phyloP scores from a whole-genome alignment of 2,888 invertebrate genomes.

The Eristalinus sepulchralis region DNA sequence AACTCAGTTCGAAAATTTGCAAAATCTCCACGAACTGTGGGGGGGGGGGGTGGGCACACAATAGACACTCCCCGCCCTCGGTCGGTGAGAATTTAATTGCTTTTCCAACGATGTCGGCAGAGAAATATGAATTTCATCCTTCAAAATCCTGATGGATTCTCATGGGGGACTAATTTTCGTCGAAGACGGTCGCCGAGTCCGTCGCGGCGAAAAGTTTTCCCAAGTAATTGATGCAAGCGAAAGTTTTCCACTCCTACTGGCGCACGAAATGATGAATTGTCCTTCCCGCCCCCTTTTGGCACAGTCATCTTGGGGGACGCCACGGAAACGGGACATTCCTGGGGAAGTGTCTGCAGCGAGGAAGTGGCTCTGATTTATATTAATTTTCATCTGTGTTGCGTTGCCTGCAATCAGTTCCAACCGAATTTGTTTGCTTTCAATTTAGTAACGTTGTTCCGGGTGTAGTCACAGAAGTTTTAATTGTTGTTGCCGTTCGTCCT shows the following conservation, averaged over 20 bases:
- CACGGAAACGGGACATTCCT: constrained; percentile 32
- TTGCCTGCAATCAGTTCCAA: constrained; percentile 60
- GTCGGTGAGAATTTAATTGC: constrained; percentile 55
- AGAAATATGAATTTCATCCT: constrained; percentile 67
- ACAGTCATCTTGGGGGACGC: constrained; percentile 17
- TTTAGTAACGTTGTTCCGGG: constrained; percentile 51
- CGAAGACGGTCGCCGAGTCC: constrained; percentile 18
- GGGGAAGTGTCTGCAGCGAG: constrained; percentile 17
- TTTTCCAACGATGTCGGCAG: constrained; percentile 41
- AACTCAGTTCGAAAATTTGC: constrained; percentile 44
- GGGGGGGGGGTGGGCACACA: background rate
- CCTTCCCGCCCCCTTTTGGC: constrained; percentile 51
- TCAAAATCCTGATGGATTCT: constrained; percentile 61
- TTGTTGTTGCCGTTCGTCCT: constrained; percentile 23
- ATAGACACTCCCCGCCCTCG: background rate
- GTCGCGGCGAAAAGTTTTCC: constrained; percentile 37
- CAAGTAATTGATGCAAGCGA: constrained; percentile 70
- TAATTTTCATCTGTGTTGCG: constrained; percentile 66
- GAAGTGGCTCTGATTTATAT: constrained; percentile 60
- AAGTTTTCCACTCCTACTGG: constrained; percentile 40
- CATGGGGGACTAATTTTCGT: constrained; percentile 50
- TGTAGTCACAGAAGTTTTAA: constrained; percentile 8
- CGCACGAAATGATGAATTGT: constrained; percentile 65
- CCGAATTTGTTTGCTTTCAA: constrained; percentile 63
- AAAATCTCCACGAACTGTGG: background rate